Evolutionary conservation across 2,797 vertebrate genomes (phyloP), one percentile per base, ranked within the genome.

Genomic region (Hybognathus amarus): DNA sequence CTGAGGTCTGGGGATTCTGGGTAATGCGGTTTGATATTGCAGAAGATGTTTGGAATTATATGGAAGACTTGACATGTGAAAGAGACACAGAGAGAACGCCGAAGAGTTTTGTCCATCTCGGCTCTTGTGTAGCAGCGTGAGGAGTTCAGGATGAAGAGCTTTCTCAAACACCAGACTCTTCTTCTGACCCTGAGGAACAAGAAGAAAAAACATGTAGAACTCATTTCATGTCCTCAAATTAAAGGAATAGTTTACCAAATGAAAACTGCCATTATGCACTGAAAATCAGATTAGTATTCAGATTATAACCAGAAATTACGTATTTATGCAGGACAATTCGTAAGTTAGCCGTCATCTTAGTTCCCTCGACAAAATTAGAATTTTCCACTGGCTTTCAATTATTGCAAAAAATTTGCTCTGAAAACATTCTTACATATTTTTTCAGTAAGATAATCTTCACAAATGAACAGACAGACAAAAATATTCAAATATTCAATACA

Each of bases 151-250:
- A 93, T 93, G 95, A 91, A 95, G 93, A 15, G 93, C 94, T 89
- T 94, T 93, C 90, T 98, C 95, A 88, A 91, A 96, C 93, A 94
- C 94, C 96, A 36, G 94, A 93, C 91, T 97, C 96, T 90, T 97
- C 96, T 91, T 97, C 96, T 86, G 94, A 96, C 93, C 95, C 97
- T 99, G 95, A 30, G 17, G 17, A 27, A 63, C 59, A 63, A 85
- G 27, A 83, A 24, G 33, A 83, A 27, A 22, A 45, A 12, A 47
- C 2, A 30, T 38, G 33, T 36, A 66, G 20, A 38, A 27, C 24
- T 20, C n/a, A 42, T 12, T 52, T 63, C 24, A 30, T 27, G 30
- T 15, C 2, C 13, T 61, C n/a, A 5, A 27, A 69, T 27, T 69
- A n/a, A 24, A 15, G 6, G 12, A 24, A 69, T 24, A 69, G 38